Base-by-base conservation (phyloP, 92 coral and sea anemone genomes). In the Phenganax marumi region DNA sequence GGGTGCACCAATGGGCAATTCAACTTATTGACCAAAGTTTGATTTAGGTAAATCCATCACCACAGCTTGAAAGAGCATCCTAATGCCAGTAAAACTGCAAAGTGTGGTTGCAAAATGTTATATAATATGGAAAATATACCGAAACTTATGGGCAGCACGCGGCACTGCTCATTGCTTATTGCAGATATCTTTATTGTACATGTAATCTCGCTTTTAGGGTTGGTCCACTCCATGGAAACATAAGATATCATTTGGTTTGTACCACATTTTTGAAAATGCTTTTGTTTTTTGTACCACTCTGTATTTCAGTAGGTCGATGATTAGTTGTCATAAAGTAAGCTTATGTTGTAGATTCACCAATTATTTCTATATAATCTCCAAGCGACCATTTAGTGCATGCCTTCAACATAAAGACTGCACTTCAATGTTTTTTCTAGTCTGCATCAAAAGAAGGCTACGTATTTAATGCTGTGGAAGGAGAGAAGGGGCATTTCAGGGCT, bases 191-290 rank as follows among this genome's bases (percentile, higher is more conserved):
- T 33, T 54, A 23, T 49, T 21, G 26, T 22, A 25, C 8, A 33
- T 12, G 50, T 1, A n/a, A 50, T 19, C 60, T 81, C 8, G 12
- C 43, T 81, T 81, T 21, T 77, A 95, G 98, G 81, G 98, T 95
- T 77, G 98, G 98, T 8, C 98, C 98, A 22, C 87, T 95, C 52
- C 97, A 95, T 90, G 92, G 98, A 22, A 93, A 89, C 60, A 76
- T 87, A 21, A 90, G 90, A 66, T 95, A 95, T 58, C 81, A 87
- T 56, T 11, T 95, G 91, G 98, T 95, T 77, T 87, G 93, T 85
- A 84, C 1, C 57, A 8, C 3, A 5, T 33, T 33, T 33, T 33
- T 2, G 43, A 33, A 0, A 33, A 33, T 33, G 43, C 43, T 33
- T 33, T 33, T 33, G 43, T 33, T 33, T n/a, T 33, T 74, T 11